phyloP scores from a whole-genome alignment of 2,113 vertebrate species.

The Hydrochoerus hydrochaeris region DNA sequence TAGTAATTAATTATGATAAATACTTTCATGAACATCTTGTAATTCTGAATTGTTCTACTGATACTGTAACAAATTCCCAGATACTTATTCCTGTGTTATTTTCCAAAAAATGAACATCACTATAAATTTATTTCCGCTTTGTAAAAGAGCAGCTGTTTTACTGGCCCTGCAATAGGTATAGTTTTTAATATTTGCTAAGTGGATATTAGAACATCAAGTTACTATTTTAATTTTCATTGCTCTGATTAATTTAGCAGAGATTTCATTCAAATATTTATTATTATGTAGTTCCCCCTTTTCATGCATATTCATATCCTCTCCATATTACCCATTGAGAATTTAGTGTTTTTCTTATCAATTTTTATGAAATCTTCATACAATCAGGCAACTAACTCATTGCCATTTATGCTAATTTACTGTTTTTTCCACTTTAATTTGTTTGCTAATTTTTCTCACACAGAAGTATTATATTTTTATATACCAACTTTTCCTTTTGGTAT shows the following conservation, averaged over 20 bases:
- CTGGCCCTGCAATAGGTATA: neutral
- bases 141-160: neutral
- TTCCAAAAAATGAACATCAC: neutral
- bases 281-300: constrained; percentile 15
- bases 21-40: constrained; percentile 18
- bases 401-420: constrained; percentile 48
- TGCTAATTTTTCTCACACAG: constrained; percentile 44
- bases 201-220: neutral
- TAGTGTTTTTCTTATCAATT: constrained; percentile 22
- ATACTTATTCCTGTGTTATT: neutral
- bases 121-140: neutral
- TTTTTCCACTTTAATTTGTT: constrained; percentile 62
- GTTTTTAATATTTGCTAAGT: neutral
- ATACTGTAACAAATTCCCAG: neutral
- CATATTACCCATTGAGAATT: neutral
- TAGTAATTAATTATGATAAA: constrained; percentile 20
- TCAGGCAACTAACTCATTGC: constrained; percentile 55
- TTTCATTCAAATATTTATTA: constrained; percentile 35
- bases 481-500: constrained; percentile 43
- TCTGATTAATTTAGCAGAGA: constrained; percentile 29
- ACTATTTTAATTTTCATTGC: constrained; percentile 26
- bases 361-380: constrained; percentile 14
- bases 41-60: constrained; percentile 37
- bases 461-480: constrained; percentile 44
- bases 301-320: neutral